phyloP scores from a whole-genome alignment of 2,888 invertebrate species.

The Doris montereyensis region DNA sequence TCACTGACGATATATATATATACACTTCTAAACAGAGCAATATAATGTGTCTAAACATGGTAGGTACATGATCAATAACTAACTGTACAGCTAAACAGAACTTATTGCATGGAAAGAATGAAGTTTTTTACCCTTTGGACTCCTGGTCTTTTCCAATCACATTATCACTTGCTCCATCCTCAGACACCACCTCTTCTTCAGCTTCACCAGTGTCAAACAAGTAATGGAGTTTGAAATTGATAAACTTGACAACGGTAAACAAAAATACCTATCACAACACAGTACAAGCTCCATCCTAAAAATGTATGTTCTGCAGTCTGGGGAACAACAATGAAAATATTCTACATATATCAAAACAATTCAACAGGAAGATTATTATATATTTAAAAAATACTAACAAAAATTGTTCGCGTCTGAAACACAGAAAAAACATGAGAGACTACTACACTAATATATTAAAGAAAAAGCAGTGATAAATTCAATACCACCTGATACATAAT shows the following conservation, averaged over 20 bases:
- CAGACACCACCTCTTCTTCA: slow-evolving; percentile 58
- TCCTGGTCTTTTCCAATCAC: slow-evolving; percentile 10
- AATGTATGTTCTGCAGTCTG: slow-evolving; percentile 90
- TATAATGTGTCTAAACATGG: too few species aligned
- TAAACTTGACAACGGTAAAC: slow-evolving; percentile 86
- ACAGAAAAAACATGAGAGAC: too few species aligned
- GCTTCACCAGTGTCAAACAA: slow-evolving; percentile 95
- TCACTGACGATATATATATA: neutral
- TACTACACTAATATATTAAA: too few species aligned
- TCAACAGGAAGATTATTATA: too few species aligned
- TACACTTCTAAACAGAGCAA: neutral
- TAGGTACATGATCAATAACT: too few species aligned
- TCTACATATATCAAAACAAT: neutral
- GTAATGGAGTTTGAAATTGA: slow-evolving; percentile 91
- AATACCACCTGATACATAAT: too few species aligned
- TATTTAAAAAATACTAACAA: too few species aligned
- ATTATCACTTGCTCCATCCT: neutral
- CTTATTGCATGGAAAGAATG: too few species aligned
- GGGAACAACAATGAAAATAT: slow-evolving; percentile 61
- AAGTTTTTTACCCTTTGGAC: slow-evolving; percentile 22
- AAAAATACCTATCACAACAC: slow-evolving; percentile 84
- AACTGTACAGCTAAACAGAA: too few species aligned
- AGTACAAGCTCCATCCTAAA: slow-evolving; percentile 90
- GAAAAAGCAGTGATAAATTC: too few species aligned
- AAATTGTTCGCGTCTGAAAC: too few species aligned